Conservation (phyloP, 2,888 invertebrate species). For the Rosalia funebris region DNA sequence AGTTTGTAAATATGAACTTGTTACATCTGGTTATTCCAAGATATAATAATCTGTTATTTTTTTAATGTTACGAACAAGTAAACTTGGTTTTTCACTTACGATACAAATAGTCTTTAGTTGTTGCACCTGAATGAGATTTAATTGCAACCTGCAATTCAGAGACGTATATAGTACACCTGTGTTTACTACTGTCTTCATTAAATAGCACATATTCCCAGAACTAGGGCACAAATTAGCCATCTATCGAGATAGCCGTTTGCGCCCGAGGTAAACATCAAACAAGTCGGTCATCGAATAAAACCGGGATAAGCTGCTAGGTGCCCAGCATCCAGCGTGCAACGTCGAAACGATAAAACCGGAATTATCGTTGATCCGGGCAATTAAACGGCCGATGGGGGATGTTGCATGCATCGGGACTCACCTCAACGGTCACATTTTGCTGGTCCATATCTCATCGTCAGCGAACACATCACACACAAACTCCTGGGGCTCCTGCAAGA, state of each 20-base stretch:
- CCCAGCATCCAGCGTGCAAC: conserved; percentile 27
- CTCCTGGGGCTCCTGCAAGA: conserved; percentile 59
- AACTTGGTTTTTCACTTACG: too few species aligned
- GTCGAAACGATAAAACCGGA: conserved; percentile 8
- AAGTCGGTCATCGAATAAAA: conserved; percentile 13
- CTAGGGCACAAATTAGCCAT: not conserved
- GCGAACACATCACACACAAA: conserved; percentile 58
- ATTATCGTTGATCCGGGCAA: conserved; percentile 37
- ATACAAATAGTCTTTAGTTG: too few species aligned
- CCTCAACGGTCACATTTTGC: conserved; percentile 53
- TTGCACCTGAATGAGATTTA: too few species aligned
- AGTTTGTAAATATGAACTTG: too few species aligned
- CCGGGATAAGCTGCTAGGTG: conserved; percentile 21
- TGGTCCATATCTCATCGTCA: conserved; percentile 58
- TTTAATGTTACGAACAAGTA: too few species aligned
- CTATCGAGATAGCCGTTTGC: conserved; percentile 11
- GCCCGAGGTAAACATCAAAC: conserved; percentile 25
- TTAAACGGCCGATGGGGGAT: conserved; percentile 32
- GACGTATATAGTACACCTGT: too few species aligned
- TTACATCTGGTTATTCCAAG: too few species aligned
- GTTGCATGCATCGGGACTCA: conserved; percentile 43
- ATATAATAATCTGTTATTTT: too few species aligned
- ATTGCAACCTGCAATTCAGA: too few species aligned
- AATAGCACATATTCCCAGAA: too few species aligned
- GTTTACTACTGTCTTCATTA: too few species aligned